phyloP scores from a whole-genome alignment of 1,140 invertebrate genomes.

The Dendroctonus valens region DNA sequence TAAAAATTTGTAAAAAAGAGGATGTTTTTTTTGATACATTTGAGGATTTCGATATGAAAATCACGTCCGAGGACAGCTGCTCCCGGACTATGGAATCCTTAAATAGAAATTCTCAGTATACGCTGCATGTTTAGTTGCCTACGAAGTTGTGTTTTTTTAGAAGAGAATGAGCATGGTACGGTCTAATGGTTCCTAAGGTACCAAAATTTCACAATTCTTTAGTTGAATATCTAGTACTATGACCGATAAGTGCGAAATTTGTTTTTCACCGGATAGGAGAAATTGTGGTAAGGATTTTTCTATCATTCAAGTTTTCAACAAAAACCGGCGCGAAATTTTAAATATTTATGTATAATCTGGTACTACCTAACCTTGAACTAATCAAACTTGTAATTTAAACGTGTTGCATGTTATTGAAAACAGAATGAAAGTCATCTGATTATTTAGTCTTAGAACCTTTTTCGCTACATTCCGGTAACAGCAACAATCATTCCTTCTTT shows the following conservation, averaged over 20 bases:
- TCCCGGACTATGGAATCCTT: neutral
- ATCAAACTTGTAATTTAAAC: slow-evolving; percentile 29
- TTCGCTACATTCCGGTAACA: slow-evolving; percentile 14
- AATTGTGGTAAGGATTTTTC: slow-evolving; percentile 2
- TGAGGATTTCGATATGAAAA: no score
- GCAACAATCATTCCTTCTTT: slow-evolving; percentile 21
- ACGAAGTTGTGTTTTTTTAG: neutral
- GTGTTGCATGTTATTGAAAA: slow-evolving; percentile 41
- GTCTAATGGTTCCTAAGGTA: no score
- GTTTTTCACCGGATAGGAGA: neutral
- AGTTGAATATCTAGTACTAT: neutral
- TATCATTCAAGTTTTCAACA: neutral
- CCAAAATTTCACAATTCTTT: neutral
- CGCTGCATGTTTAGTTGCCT: slow-evolving; percentile 12
- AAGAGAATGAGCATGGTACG: slow-evolving; percentile 4
- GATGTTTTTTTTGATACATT: no score
- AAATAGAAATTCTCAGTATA: neutral
- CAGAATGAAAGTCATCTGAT: slow-evolving; percentile 41
- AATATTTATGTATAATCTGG: slow-evolving; percentile 13
- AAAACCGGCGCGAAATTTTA: slow-evolving; percentile 23
- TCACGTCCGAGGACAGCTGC: neutral
- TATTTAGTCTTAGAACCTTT: slow-evolving; percentile 25
- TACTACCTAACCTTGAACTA: slow-evolving; percentile 29
- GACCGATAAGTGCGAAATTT: slow-evolving; percentile 2
- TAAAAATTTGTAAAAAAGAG: no score